These are phyloP conservation scores for Tetrao urogallus DNA, from an alignment of 2,113 vertebrate genomes.

Conservation along the genomic window DNA sequence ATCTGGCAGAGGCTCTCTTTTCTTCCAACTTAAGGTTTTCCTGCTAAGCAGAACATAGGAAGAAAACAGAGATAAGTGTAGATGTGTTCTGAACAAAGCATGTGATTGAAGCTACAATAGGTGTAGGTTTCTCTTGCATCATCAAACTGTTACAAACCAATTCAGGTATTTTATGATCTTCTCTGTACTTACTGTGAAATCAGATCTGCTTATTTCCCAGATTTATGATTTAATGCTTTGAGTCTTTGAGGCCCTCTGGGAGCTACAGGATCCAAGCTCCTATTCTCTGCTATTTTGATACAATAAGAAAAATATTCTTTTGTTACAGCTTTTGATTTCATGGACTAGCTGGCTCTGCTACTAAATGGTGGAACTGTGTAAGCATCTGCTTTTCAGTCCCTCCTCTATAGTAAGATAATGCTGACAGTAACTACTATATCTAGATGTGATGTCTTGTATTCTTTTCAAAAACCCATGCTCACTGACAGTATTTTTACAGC, in stretches of 20 bases:
- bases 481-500: neutral
- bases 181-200: neutral
- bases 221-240: neutral
- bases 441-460: neutral
- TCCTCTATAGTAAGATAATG: constrained; percentile 20
- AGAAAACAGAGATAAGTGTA: neutral
- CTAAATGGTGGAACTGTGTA: neutral
- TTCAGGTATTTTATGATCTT: neutral
- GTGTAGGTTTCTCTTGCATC: neutral
- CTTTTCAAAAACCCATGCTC: neutral
- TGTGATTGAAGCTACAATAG: neutral
- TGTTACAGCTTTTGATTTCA: constrained; percentile 41
- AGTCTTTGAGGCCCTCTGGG: neutral
- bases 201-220: constrained; percentile 25
- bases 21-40: neutral
- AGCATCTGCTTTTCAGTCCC: constrained; percentile 14
- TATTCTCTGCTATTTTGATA: neutral
- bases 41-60: neutral
- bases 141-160: neutral
- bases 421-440: constrained; percentile 53
- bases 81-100: neutral
- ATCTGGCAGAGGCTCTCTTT: neutral
- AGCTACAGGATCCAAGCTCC: neutral
- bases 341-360: constrained; percentile 2
- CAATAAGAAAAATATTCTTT: neutral